These are phyloP conservation scores for Alectoris magna DNA, from an alignment of 2,797 vertebrate genomes.

Conservation along the genomic window DNA sequence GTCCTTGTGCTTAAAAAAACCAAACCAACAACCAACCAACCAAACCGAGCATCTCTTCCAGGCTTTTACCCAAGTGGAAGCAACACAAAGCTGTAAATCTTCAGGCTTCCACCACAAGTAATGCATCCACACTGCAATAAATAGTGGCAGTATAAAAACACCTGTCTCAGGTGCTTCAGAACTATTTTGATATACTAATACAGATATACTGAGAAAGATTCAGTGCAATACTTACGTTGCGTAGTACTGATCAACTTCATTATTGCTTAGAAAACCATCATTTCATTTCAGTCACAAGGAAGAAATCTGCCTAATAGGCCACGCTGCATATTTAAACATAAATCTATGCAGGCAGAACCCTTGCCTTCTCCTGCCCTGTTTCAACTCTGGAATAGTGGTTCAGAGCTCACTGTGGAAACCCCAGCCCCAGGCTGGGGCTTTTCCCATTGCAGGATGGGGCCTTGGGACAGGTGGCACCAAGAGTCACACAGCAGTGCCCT, in stretches of 20 bases:
- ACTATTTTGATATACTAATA: not conserved
- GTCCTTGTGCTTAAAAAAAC: not conserved
- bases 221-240: not conserved
- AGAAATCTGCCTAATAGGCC: not conserved
- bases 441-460: not conserved
- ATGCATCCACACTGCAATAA: not conserved
- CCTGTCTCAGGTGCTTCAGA: not conserved
- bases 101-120: not conserved
- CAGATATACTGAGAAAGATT: not conserved
- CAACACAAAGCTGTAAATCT: not conserved
- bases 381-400: not conserved
- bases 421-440: not conserved
- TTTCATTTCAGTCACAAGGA: not conserved
- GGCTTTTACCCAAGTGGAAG: not conserved
- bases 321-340: not conserved
- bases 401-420: not conserved
- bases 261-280: not conserved
- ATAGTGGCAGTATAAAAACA: not conserved
- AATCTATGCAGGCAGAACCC: not conserved
- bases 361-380: not conserved
- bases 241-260: not conserved
- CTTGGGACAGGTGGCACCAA: not conserved
- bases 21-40: not conserved
- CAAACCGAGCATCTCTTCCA: not conserved
- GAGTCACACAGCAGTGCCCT: not conserved